These are phyloP conservation scores for Schrankia costaestrigalis DNA, from an alignment of 2,888 invertebrate species.

Conservation along the genomic window DNA sequence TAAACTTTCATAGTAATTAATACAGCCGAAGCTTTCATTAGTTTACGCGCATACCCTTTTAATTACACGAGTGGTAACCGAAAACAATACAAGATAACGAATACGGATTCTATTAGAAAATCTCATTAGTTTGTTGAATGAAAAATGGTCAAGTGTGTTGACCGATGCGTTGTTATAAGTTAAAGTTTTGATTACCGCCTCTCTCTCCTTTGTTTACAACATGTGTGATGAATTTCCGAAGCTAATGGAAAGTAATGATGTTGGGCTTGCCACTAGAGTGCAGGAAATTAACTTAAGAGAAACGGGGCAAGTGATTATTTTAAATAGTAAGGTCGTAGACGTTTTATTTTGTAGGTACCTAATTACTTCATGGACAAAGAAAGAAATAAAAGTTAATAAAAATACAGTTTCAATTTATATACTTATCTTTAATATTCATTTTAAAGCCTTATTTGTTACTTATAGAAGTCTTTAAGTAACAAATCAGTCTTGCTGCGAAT, in stretches of 20 bases:
- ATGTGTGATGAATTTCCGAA: constrained; percentile 43
- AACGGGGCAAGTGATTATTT: constrained; percentile 36
- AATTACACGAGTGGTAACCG: constrained; percentile 35
- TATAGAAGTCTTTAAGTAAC: no score
- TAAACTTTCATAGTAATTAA: no score
- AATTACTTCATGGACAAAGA: neutral
- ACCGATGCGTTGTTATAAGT: constrained; percentile 48
- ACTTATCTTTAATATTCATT: no score
- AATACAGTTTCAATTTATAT: no score
- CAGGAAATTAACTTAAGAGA: constrained; percentile 46
- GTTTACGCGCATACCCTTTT: no score
- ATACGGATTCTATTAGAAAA: constrained; percentile 39
- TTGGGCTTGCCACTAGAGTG: constrained; percentile 33
- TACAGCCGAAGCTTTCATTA: no score
- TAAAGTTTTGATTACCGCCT: constrained; percentile 22
- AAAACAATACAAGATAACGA: constrained; percentile 46
- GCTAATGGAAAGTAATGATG: constrained; percentile 47
- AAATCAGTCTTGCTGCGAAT: no score
- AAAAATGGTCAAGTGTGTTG: constrained; percentile 43
- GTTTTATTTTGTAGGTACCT: neutral
- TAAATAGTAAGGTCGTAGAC: constrained; percentile 14
- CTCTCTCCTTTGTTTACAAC: constrained; percentile 34
- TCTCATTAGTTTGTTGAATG: constrained; percentile 48
- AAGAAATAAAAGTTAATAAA: no score
- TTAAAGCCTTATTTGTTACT: neutral